Evolutionary conservation across 2,888 invertebrate genomes (phyloP).

Genomic region (Ceriagrion tenellum): DNA sequence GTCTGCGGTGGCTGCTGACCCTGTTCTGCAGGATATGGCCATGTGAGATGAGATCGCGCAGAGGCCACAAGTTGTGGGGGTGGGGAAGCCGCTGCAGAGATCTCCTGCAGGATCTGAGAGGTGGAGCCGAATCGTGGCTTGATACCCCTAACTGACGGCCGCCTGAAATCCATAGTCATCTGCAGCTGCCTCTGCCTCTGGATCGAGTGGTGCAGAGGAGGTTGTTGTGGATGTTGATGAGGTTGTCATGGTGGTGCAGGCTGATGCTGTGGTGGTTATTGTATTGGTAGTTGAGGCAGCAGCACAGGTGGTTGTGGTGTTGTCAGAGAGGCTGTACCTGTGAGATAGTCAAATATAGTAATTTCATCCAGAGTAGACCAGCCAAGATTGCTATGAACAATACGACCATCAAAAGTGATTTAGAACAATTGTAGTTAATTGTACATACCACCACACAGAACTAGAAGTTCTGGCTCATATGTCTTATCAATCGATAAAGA

Average conservation of each 20-base stretch:
- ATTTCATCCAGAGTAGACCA: too few relatives aligned
- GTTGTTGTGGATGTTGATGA: background rate
- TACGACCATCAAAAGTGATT: too few relatives aligned
- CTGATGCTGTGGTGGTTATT: background rate
- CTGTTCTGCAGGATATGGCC: conserved; percentile 82
- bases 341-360: background rate
- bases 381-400: too few relatives aligned
- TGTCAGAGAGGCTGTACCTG: conserved; percentile 78
- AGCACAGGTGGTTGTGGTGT: conserved; percentile 65
- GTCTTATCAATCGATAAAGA: too few relatives aligned
- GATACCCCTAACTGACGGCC: conserved; percentile 94
- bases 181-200: conserved; percentile 87
- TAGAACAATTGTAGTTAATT: too few relatives aligned
- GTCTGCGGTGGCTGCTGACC: conserved; percentile 76
- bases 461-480: too few relatives aligned
- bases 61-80: conserved; percentile 75
- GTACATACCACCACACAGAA: too few relatives aligned
- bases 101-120: conserved; percentile 89
- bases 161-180: conserved; percentile 92
- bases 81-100: conserved; percentile 75
- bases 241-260: background rate
- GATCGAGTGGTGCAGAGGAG: conserved; percentile 76
- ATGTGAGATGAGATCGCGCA: conserved; percentile 78
- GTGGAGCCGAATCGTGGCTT: conserved; percentile 91
- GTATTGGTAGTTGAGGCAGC: conserved; percentile 80